Conservation (phyloP, 2,113 vertebrate species). For the Pachyramphus minor region DNA sequence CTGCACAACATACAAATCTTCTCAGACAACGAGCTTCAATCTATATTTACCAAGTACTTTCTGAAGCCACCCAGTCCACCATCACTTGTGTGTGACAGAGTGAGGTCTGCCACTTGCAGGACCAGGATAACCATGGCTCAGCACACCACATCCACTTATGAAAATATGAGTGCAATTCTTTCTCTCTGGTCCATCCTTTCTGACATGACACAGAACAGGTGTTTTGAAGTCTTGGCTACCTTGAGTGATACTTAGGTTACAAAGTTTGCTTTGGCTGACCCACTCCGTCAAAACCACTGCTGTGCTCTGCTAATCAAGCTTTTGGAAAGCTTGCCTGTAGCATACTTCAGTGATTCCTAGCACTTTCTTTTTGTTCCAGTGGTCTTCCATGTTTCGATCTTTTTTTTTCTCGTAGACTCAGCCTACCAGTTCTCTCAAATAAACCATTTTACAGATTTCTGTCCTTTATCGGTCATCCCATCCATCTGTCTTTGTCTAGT, state of each 20-base stretch:
- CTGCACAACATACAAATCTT: neutral
- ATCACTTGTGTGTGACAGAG: neutral
- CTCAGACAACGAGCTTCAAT: rapidly evolving
- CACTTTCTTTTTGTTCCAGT: neutral
- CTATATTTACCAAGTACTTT: rapidly evolving
- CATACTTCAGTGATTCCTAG: neutral
- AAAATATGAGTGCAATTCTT: neutral
- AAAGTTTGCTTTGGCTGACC: conserved; percentile 10
- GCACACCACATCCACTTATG: neutral
- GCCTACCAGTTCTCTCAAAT: conserved; percentile 1
- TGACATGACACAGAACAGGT: rapidly evolving
- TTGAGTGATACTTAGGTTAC: neutral
- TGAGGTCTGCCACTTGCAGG: neutral
- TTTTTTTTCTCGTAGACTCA: neutral
- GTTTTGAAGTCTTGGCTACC: neutral
- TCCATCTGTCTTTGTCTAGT: conserved; percentile 58
- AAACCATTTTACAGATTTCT: conserved; percentile 44
- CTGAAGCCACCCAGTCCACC: neutral
- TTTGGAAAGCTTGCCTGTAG: neutral
- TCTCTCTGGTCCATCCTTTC: neutral
- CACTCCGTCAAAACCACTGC: neutral
- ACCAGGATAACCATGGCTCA: neutral
- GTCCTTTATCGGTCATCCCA: conserved; percentile 30
- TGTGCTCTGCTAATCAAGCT: neutral
- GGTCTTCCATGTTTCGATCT: neutral